Conservation (phyloP, 2,888 invertebrate species). For the Acrobasis consociella region DNA sequence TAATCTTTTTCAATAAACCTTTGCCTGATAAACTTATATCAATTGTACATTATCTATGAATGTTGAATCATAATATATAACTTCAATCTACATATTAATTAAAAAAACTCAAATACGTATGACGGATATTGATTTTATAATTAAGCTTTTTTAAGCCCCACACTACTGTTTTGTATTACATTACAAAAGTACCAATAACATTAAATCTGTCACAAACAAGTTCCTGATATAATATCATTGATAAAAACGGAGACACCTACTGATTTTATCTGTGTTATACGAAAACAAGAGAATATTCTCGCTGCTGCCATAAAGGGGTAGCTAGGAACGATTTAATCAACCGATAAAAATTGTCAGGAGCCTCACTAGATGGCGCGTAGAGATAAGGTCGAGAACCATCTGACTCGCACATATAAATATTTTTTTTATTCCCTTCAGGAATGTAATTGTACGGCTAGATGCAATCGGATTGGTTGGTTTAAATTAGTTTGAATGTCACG, state of each 20-base stretch:
- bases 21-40: too few relatives aligned
- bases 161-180: slow-evolving; percentile 4
- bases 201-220: slow-evolving; percentile 14
- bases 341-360: slow-evolving; percentile 71
- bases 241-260: slow-evolving; percentile 46
- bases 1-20: too few relatives aligned
- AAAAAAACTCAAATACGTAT: neutral
- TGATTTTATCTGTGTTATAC: slow-evolving; percentile 54
- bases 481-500: slow-evolving; percentile 4
- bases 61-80: too few relatives aligned
- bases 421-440: slow-evolving; percentile 34
- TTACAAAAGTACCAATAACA: slow-evolving; percentile 16
- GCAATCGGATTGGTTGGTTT: neutral
- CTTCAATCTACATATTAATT: neutral
- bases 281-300: slow-evolving; percentile 62
- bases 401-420: slow-evolving; percentile 34
- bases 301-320: slow-evolving; percentile 68
- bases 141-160: neutral
- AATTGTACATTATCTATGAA: too few relatives aligned
- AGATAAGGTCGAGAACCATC: slow-evolving; percentile 49
- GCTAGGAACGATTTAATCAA: slow-evolving; percentile 72
- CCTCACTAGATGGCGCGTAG: slow-evolving; percentile 60
- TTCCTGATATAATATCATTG: slow-evolving; percentile 37
- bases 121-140: too few relatives aligned
- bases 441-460: slow-evolving; percentile 1